phyloP scores from a whole-genome alignment of 2,113 vertebrate genomes.

The Thamnophis sirtalis region DNA sequence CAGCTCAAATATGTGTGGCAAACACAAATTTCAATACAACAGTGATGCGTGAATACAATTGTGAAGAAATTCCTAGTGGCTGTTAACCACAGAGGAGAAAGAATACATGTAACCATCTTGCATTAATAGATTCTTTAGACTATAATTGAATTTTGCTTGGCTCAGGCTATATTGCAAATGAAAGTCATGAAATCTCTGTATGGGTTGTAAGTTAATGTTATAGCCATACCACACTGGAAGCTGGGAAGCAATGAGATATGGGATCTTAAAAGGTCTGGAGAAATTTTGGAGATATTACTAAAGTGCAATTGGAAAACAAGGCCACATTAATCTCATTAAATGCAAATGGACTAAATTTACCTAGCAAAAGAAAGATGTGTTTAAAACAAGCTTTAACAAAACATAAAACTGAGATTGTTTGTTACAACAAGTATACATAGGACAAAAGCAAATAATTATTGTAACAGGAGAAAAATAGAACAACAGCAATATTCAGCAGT shows the following conservation, averaged over 20 bases:
- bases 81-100: background rate
- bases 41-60: background rate
- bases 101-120: background rate
- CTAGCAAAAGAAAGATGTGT: background rate
- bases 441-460: background rate
- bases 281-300: background rate
- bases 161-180: background rate
- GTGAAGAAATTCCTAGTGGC: background rate
- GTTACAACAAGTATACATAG: background rate
- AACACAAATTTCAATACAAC: background rate
- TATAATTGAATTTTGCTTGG: background rate
- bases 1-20: background rate
- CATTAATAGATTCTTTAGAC: background rate
- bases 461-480: background rate
- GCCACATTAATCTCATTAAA: background rate
- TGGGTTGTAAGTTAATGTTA: background rate
- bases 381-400: background rate
- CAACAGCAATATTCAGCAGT: background rate
- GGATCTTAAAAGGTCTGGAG: background rate
- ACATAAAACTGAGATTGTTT: background rate
- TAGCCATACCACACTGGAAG: background rate
- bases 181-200: background rate
- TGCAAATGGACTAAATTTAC: background rate
- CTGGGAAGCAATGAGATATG: background rate
- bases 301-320: background rate